Evolutionary conservation across 2,888 invertebrate genomes (phyloP), one percentile per base, ranked within the genome.

Genomic region (Luperina testacea): DNA sequence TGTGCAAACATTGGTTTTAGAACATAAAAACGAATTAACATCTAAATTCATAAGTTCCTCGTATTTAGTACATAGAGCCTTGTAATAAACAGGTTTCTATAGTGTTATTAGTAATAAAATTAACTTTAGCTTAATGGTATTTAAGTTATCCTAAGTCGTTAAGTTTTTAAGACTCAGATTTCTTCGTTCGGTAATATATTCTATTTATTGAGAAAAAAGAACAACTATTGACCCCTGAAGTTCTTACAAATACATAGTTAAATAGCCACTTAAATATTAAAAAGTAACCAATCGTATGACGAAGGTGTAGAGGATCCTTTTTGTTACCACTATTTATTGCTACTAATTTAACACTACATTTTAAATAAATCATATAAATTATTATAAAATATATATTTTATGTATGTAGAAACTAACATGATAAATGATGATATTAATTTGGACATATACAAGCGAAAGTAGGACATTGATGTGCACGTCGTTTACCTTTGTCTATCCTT

Each of bases 401-500:
- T 32, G 13, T 32, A 24, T 59, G 63, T 13, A 45, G n/a, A 27
- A 68, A 42, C n/a, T 77, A 5, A 32, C 32, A 61, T 75, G 75
- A 61, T 53, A 57, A 38, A 73, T 61, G 7, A 72, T 53, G 42
- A 63, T 20, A 32, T 78, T 71, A 42, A 72, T 73, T 78, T 57
- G 27, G 17, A 63, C 61, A 68, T 9, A 42, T 57, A 17, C 38
- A 64, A 77, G 70, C 77, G 68, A 76, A 75, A 75, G 71, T 80
- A 81, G 64, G 77, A 85, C 81, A 81, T 77, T 86, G 78, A 87
- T 82, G 75, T 57, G 65, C 72, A 80, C 77, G 78, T 86, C 86
- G 90, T 91, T 95, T 96, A 96, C 96, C 96, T 96, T 95, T 96
- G 96, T 93, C 93, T 96, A 78, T 96, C 96, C 96, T 95, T 96